Base-by-base conservation (phyloP, 2,888 invertebrate species). In the Phragmatobia fuliginosa region DNA sequence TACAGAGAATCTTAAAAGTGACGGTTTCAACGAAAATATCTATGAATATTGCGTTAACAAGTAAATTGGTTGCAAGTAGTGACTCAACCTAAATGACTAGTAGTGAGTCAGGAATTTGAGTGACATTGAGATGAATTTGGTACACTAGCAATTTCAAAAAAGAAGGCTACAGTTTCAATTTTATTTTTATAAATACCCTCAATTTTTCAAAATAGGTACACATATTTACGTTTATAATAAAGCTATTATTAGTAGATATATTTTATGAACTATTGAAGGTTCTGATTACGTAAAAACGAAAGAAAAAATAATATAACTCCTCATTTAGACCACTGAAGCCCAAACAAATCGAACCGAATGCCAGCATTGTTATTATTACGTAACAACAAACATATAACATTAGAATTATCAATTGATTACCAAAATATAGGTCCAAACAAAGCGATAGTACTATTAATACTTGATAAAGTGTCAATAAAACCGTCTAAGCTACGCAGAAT, bases 401-500 rank as follows among this genome's bases (percentile, higher is more conserved):
- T 14, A 28, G 56, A 58, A 49, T 62, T 45, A 62, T 64, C 36
- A 31, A 4, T 36, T 28, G 61, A 75, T 77, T 72, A 77, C 62
- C 21, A 69, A 79, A 73, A 66, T 67, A 41, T 62, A 18, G 64
- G 66, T 62, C 38, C 58, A 49, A 62, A 67, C 36, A 67, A 70
- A 76, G 70, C 66, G 63, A 74, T 70, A 77, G 66, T 68, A 64
- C 64, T 80, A 72, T 73, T 77, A 75, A 77, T 78, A 73, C 67
- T 66, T 31, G 77, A 81, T 83, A 80, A 75, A 67, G 68, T 71
- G 68, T 80, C 64, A 73, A 79, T 81, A 82, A 80, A 81, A 77
- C 78, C 73, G 74, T 82, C 78, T 82, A 74, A 80, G 72, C 74
- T 79, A 71, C 74, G 73, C 71, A 77, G 78, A 80, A 80, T 82